Percentiles rank a stretch among this genome's conserved stretches.
Evolutionary conservation across 2,113 vertebrate genomes (phyloP).

Genomic region (Cinclus cinclus): DNA sequence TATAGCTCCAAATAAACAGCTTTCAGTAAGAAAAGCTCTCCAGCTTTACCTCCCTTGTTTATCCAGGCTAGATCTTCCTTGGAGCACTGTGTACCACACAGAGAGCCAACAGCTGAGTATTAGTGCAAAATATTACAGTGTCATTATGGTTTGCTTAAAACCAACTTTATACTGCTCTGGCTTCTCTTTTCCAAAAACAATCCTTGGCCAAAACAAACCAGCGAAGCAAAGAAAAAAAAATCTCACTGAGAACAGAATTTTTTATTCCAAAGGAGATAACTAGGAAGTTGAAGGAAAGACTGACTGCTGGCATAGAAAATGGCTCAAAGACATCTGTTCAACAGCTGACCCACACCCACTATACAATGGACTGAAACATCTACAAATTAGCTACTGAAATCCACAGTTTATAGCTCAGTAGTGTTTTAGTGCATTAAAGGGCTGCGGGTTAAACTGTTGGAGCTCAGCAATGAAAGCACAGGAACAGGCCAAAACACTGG

Average conservation of each 20-base stretch:
- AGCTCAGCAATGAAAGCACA: not conserved
- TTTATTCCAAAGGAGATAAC: not conserved
- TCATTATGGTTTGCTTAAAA: not conserved
- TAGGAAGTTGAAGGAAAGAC: not conserved
- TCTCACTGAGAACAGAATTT: not conserved
- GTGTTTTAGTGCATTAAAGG: not conserved
- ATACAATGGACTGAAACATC: not conserved
- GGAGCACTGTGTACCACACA: not conserved
- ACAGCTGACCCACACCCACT: not conserved
- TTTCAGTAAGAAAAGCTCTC: not conserved
- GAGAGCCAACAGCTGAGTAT: not conserved
- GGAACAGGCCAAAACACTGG: not conserved
- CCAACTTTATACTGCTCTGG: not conserved
- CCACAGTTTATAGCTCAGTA: not conserved
- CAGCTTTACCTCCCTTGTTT: not conserved
- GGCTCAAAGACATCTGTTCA: not conserved
- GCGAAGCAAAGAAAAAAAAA: not conserved
- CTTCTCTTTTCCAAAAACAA: not conserved
- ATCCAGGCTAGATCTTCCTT: not conserved
- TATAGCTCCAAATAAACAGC: slow-evolving; percentile 6
- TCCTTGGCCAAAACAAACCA: not conserved
- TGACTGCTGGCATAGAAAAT: not conserved
- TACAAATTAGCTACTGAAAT: not conserved
- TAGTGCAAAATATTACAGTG: not conserved
- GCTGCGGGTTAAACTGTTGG: not conserved